phyloP scores from a whole-genome alignment of 2,888 invertebrate genomes.

The Creontiades dilutus region DNA sequence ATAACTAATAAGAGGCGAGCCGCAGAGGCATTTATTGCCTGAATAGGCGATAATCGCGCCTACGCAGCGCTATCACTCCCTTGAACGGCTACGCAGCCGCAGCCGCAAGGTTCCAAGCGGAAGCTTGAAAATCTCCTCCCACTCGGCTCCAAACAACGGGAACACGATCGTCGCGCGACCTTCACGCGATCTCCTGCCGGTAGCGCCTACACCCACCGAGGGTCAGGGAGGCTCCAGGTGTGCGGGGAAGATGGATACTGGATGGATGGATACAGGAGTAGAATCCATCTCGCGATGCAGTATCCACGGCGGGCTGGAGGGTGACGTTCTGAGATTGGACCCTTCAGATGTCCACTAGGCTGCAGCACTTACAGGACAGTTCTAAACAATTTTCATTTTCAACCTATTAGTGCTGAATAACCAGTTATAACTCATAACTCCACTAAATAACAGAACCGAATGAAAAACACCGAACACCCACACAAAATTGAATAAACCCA shows the following conservation, averaged over 20 bases:
- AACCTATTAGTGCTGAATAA: too few relatives aligned
- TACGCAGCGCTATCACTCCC: neutral
- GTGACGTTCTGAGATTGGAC: neutral
- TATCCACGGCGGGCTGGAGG: neutral
- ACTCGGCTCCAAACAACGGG: constrained; percentile 30
- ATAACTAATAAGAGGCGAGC: neutral
- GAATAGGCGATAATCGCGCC: constrained; percentile 20
- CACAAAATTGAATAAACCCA: too few relatives aligned
- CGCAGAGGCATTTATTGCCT: neutral
- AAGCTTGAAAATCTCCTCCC: constrained; percentile 13
- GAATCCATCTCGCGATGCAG: neutral
- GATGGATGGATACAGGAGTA: neutral
- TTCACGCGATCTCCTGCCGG: constrained; percentile 36
- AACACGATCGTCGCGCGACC: constrained; percentile 28
- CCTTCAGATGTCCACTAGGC: neutral
- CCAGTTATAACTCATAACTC: too few relatives aligned
- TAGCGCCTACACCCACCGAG: constrained; percentile 22
- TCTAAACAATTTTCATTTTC: too few relatives aligned
- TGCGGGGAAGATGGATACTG: neutral
- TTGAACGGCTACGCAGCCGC: neutral
- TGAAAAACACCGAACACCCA: too few relatives aligned
- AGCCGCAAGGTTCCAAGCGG: neutral
- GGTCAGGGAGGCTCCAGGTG: neutral
- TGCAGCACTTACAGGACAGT: neutral
- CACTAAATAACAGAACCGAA: too few relatives aligned